Percentiles rank a stretch among this genome's conserved stretches.
These are phyloP conservation scores for Pampusana beccarii DNA, from an alignment of 2,113 vertebrate genomes.

Conservation along the genomic window DNA sequence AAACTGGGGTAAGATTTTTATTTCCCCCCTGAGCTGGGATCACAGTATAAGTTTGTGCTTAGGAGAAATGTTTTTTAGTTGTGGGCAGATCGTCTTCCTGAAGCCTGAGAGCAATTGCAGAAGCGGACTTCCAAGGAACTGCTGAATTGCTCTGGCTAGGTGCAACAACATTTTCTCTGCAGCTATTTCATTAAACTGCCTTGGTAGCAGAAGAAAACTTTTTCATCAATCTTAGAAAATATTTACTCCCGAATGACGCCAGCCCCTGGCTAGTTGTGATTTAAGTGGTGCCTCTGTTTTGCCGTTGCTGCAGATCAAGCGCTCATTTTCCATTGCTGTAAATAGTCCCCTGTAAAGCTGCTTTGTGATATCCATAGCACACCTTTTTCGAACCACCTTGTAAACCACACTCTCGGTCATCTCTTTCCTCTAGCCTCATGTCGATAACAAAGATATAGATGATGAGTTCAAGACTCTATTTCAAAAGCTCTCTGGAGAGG, in stretches of 20 bases:
- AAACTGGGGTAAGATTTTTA: not conserved
- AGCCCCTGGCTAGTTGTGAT: not conserved
- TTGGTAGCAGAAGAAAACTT: not conserved
- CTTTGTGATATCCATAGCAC: not conserved
- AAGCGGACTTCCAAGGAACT: not conserved
- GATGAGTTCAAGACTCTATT: constrained; percentile 79
- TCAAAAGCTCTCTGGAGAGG: constrained; percentile 79
- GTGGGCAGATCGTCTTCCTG: not conserved
- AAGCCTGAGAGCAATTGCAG: not conserved
- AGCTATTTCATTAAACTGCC: not conserved
- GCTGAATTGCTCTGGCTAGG: not conserved
- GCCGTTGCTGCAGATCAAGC: not conserved
- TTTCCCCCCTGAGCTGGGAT: not conserved
- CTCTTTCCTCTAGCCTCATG: constrained; percentile 74
- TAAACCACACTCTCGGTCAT: not conserved
- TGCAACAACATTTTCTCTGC: not conserved
- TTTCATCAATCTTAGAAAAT: not conserved
- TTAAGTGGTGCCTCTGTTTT: not conserved
- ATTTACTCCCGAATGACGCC: not conserved
- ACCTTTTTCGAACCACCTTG: not conserved
- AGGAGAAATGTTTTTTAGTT: not conserved
- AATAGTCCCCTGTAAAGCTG: not conserved
- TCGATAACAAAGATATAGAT: constrained; percentile 71
- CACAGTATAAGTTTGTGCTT: not conserved
- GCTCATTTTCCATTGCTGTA: not conserved